Conservation (phyloP, 1,140 invertebrate species). For the Drosophila sulfurigaster region DNA sequence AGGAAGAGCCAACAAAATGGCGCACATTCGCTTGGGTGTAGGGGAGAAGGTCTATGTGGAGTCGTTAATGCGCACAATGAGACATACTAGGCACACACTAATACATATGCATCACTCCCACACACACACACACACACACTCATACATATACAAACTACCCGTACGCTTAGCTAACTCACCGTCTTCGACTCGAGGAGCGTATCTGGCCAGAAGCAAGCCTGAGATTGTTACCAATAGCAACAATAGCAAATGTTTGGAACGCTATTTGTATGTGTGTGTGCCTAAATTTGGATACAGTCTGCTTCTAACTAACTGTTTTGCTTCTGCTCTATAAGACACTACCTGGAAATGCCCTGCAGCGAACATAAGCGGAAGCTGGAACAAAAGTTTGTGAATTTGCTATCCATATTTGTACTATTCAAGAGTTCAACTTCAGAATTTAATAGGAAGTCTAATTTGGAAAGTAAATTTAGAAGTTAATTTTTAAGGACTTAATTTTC, state of each 20-base stretch:
- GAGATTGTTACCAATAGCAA: constrained; percentile 56
- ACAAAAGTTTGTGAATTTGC: too few species aligned
- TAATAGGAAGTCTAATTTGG: too few species aligned
- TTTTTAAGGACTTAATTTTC: too few species aligned
- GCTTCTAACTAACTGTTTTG: neutral
- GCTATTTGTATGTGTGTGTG: neutral
- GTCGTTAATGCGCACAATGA: constrained; percentile 64
- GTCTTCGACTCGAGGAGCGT: neutral
- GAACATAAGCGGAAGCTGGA: too few species aligned
- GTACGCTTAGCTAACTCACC: neutral
- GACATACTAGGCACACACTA: constrained; percentile 58
- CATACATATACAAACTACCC: constrained; percentile 10
- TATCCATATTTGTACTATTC: too few species aligned
- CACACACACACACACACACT: constrained; percentile 16
- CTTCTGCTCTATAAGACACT: neutral
- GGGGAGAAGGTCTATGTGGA: constrained; percentile 30
- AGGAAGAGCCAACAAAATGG: constrained; percentile 66
- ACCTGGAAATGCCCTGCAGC: neutral
- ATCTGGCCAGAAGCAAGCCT: constrained; percentile 37
- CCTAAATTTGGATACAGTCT: neutral
- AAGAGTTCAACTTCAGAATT: too few species aligned
- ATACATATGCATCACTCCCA: constrained; percentile 19
- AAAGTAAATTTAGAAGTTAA: too few species aligned
- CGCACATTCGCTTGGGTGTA: constrained; percentile 61
- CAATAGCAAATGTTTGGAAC: constrained; percentile 17